Percentiles rank a stretch among this genome's conserved stretches.
phyloP scores from a whole-genome alignment of 2,888 invertebrate genomes.

The Agrochola litura region DNA sequence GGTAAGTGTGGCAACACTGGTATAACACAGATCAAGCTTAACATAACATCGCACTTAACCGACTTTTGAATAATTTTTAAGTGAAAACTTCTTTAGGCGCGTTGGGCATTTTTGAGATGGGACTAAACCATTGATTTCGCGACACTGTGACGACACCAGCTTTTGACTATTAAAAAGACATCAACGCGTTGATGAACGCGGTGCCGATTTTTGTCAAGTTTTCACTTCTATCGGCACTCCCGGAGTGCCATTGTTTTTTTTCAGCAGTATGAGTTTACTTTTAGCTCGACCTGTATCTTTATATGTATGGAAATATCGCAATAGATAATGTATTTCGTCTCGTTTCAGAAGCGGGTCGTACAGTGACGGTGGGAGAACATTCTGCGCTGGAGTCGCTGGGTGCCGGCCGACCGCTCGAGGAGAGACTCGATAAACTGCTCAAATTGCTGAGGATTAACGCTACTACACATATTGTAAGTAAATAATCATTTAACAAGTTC shows the following conservation, averaged over 20 bases:
- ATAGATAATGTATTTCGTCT: not conserved
- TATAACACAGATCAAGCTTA: not conserved
- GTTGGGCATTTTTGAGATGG: too few species aligned
- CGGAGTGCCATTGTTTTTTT: too few species aligned
- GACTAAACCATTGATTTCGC: too few species aligned
- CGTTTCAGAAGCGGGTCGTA: slow-evolving; percentile 75
- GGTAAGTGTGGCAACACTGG: not conserved
- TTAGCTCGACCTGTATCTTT: not conserved
- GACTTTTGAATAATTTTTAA: too few species aligned
- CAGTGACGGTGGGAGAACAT: slow-evolving; percentile 68
- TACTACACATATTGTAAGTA: slow-evolving; percentile 92
- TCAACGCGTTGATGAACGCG: too few species aligned
- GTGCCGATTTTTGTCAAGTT: too few species aligned
- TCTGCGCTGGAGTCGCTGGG: slow-evolving; percentile 68
- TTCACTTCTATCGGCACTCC: too few species aligned
- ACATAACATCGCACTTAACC: not conserved
- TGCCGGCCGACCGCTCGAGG: slow-evolving; percentile 81
- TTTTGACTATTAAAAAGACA: too few species aligned
- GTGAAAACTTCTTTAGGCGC: too few species aligned
- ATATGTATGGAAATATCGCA: not conserved
- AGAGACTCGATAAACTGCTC: slow-evolving; percentile 92
- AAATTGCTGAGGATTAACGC: slow-evolving; percentile 97
- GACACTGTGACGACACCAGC: too few species aligned
- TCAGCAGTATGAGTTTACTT: not conserved
- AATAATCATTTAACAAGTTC: too few species aligned